These are phyloP conservation scores for Drosophila equinoxialis DNA, from an alignment of 1,140 invertebrate species.

Conservation along the genomic window DNA sequence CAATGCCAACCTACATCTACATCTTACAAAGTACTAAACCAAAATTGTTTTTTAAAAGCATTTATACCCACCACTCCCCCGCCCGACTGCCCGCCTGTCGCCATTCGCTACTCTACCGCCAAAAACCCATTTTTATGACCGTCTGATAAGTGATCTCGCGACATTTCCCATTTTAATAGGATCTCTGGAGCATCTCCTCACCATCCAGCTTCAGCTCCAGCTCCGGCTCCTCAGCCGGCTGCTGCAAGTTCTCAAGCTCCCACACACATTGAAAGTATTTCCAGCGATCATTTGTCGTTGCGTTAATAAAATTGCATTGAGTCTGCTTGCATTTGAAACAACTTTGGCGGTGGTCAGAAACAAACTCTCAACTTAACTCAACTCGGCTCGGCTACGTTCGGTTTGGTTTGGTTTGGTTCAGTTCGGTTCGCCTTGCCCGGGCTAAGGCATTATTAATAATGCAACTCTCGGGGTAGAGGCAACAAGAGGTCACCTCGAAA, in stretches of 20 bases:
- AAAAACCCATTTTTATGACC: constrained; percentile 80
- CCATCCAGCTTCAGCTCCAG: constrained; percentile 33
- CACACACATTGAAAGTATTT: constrained; percentile 35
- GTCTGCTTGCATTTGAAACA: constrained; percentile 73
- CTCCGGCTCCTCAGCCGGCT: constrained; percentile 1
- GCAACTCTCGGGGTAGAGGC: constrained; percentile 39
- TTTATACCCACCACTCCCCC: neutral
- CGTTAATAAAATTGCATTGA: constrained; percentile 82
- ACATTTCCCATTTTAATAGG: constrained; percentile 82
- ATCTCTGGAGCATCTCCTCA: constrained; percentile 48
- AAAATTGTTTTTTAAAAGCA: constrained; percentile 11
- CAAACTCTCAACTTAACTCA: constrained; percentile 15
- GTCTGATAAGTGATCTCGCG: constrained; percentile 81
- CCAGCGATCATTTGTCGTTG: constrained; percentile 78
- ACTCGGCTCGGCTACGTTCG: neutral
- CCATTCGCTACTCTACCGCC: constrained; percentile 29
- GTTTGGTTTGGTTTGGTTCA: neutral
- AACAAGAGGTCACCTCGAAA: constrained; percentile 70
- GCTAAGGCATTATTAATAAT: constrained; percentile 74
- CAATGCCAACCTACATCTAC: constrained; percentile 53
- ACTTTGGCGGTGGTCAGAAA: constrained; percentile 68
- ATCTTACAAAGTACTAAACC: constrained; percentile 10
- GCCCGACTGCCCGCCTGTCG: neutral
- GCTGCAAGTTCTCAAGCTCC: constrained; percentile 6
- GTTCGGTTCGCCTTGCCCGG: constrained; percentile 29